A percentile compares a stretch with the other conserved stretches of the same genome.
Conservation (phyloP, 1,140 invertebrate genomes). For the Caenorhabditis latens region DNA sequence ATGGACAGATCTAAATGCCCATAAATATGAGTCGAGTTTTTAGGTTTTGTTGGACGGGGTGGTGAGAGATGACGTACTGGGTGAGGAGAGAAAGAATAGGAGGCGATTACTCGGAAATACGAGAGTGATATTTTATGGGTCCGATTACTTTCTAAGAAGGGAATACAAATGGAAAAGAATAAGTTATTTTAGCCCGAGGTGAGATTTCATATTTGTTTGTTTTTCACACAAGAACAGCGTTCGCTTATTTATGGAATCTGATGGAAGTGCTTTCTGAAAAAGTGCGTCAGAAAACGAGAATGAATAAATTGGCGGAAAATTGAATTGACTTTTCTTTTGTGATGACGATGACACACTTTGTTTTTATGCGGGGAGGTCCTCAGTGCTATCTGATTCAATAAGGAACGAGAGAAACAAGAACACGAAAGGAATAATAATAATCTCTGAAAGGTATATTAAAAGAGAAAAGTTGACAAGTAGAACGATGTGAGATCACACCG, state of each 20-base stretch:
- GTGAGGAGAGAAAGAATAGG: neutral
- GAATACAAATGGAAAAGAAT: neutral
- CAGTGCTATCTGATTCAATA: conserved; percentile 38
- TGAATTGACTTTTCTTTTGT: conserved; percentile 31
- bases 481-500: neutral
- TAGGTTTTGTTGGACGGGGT: neutral
- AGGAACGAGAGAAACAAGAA: neutral
- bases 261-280: conserved; percentile 2
- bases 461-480: neutral
- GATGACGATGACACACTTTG: conserved; percentile 19
- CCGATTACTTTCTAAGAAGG: conserved; percentile 33
- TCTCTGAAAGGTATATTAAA: neutral
- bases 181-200: conserved; percentile 22
- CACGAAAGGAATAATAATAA: conserved; percentile 22
- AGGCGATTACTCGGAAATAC: conserved; percentile 38
- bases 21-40: conserved; percentile 45
- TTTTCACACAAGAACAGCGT: neutral
- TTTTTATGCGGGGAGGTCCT: conserved; percentile 34
- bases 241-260: neutral
- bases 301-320: conserved; percentile 24
- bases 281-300: neutral
- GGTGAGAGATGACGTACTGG: conserved; percentile 6
- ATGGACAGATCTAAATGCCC: conserved; percentile 37
- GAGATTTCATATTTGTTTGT: neutral
- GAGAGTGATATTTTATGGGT: conserved; percentile 47